Evolutionary conservation across 2,888 invertebrate genomes (phyloP).

Genomic region (Lepidocyrtoides sp.): DNA sequence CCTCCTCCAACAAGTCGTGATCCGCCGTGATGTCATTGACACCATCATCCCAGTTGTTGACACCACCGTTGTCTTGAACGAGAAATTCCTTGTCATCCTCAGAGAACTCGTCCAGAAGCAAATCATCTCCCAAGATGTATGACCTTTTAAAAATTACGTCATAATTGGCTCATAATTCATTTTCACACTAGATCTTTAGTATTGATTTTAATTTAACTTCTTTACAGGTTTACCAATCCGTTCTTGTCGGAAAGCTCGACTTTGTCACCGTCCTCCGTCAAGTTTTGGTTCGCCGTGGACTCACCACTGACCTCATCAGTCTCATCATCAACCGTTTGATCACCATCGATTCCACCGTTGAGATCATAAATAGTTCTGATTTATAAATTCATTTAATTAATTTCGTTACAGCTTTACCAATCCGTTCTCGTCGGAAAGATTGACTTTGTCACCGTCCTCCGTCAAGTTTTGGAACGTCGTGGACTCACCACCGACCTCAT

Average conservation of each 20-base stretch:
- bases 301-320: constrained; percentile 20
- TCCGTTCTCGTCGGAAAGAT: constrained; percentile 15
- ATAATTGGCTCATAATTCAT: no score
- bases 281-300: background rate
- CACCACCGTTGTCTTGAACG: background rate
- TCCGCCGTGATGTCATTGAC: background rate
- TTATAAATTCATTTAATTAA: no score
- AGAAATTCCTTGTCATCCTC: constrained; percentile 15
- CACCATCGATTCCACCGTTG: constrained; percentile 39
- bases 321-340: constrained; percentile 48
- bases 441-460: constrained; percentile 26
- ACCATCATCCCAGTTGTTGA: constrained; percentile 25
- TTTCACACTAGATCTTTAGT: no score
- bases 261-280: constrained; percentile 38
- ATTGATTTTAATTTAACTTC: no score
- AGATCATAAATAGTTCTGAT: no score
- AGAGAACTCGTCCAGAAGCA: constrained; percentile 57
- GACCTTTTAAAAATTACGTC: no score
- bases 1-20: background rate
- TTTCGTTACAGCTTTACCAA: no score
- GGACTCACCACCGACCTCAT: constrained; percentile 14
- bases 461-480: constrained; percentile 15
- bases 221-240: constrained; percentile 41
- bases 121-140: constrained; percentile 53
- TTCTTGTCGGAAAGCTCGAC: constrained; percentile 16